Base-by-base conservation (phyloP, 2,113 vertebrate genomes). In the Phylloscopus trochilus region DNA sequence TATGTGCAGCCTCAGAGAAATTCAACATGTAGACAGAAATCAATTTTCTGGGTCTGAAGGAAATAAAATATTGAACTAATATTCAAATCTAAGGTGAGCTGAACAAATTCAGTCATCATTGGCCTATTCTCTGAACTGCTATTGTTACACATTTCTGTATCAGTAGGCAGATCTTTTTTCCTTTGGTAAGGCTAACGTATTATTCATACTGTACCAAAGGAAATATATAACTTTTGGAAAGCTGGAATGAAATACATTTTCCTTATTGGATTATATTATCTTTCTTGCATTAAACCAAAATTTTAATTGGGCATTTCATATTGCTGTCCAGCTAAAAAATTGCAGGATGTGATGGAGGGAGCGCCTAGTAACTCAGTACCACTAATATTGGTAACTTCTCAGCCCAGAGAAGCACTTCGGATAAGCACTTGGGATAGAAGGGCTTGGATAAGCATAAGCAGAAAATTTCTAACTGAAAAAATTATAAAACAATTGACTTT, bases 51-150 rank as follows among this genome's bases (percentile, higher is more conserved):
- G 8, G 13, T 75, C 55, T 88, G 69, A 37, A 88, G 73, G 39
- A 96, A 81, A 81, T 78, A 80, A 81, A 75, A 68, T 90, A 90
- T 37, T 78, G 28, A 90, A 93, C 51, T 81, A 51, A 19, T 83
- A 80, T 74, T 92, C 28, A 78, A 92, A 49, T 88, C 47, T 75
- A 63, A 90, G 60, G 67, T 83, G 70, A 87, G 13, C 55, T 83
- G 78, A 76, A 83, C 35, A 62, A 85, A 86, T 55, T 91, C 51
- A 69, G 63, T 67, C 55, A 55, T 82, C 26, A 1, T 13, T 85
- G 67, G 46, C 46, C 35, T 84, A 49, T 72, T 91, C 62, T 79
- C 47, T 37, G 31, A 28, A 10, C 75, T 85, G 24, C 47, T 55
- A 23, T 56, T 5, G 1, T 33, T 87, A 39, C 47, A 33, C 5